Evolutionary conservation across 1,140 invertebrate genomes (phyloP).

Genomic region (Bombus impatiens): DNA sequence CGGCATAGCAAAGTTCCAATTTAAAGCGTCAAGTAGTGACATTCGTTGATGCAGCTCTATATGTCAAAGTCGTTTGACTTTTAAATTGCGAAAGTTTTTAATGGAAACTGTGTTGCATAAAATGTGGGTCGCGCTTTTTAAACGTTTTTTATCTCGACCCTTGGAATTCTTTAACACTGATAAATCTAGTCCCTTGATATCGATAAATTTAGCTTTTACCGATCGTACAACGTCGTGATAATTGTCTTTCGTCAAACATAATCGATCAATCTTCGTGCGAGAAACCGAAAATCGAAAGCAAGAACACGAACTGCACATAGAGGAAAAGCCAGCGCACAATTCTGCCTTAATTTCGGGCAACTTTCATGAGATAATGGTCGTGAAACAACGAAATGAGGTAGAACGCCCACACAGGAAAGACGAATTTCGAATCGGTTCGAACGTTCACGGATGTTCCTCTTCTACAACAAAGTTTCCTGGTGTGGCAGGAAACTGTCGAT

Average conservation of each 20-base stretch:
- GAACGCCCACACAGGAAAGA: neutral
- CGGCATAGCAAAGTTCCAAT: neutral
- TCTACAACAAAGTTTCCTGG: neutral
- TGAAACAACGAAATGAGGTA: neutral
- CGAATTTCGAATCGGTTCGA: neutral
- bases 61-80: no score
- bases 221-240: no score
- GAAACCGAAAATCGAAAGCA: no score
- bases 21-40: neutral
- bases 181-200: no score
- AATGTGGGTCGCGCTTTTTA: neutral
- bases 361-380: neutral
- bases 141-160: no score
- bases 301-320: no score
- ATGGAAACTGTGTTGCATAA: neutral
- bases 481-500: slow-evolving; percentile 4
- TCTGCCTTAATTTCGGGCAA: neutral
- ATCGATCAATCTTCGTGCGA: neutral
- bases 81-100: neutral
- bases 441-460: neutral
- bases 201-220: no score
- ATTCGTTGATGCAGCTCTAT: neutral
- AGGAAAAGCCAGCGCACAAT: neutral
- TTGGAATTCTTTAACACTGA: no score
- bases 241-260: neutral